Base-by-base conservation (phyloP, 1,140 invertebrate genomes). In the Orchestia grillus region DNA sequence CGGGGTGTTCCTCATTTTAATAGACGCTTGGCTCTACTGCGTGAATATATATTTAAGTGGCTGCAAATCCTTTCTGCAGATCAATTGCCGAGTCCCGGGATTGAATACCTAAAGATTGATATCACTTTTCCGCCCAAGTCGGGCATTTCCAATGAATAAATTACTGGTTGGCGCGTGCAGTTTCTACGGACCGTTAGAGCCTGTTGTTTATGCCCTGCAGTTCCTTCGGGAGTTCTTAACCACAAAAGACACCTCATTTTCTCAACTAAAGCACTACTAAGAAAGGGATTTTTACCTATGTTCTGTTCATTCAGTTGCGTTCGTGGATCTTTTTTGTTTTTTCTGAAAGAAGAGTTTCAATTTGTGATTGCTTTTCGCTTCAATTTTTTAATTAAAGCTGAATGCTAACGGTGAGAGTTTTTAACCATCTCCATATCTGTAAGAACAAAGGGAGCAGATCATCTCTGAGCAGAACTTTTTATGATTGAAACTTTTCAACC, bases 81-180 rank as follows among this genome's bases (percentile, higher is more conserved):
- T 90, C 88, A 44, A 90, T 90, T 90, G 88, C n/a, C 16, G 28
- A 90, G 88, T 41, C 28, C n/a, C n/a, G n/a, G 41, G 88, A 44
- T 90, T 90, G 88, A 41, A 90, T 90, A 90, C 42, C 88, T 90
- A 90, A 90, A 90, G 88, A 90, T 90, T 90, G 88, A 90, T 90
- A 90, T 90, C 88, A 90, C 88, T 90, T 90, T 90, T 90, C 88
- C 88, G 28, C 15, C 41, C 41, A 28, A 90, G 88, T 42, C 36
- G 15, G 88, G 88, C 88, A 90, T 41, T 90, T 90, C 88, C 88
- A 90, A 90, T 90, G 88, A 90, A 90, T 90, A 90, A 90, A 90
- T 90, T 90, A 90, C 88, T 23, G 88, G 41, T 11, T 44, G 88
- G 88, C 15, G 36, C 41, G 42, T 90, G 88, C 88, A 90, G 88